phyloP scores from a whole-genome alignment of 2,797 vertebrate genomes.

The Gymnodraco acuticeps region DNA sequence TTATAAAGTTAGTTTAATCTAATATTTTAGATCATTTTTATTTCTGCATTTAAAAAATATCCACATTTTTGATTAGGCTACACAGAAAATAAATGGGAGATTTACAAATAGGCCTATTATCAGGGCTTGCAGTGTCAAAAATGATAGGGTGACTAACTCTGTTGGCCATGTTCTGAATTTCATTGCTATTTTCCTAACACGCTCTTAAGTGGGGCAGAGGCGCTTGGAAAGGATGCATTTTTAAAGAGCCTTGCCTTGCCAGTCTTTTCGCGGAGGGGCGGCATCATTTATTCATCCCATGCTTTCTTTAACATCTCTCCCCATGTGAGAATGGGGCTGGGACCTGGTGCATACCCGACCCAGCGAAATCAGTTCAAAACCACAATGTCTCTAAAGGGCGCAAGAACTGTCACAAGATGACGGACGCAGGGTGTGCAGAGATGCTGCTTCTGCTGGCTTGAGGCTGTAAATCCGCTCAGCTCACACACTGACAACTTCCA shows the following conservation, averaged over 20 bases:
- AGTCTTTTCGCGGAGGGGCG: constrained; percentile 60
- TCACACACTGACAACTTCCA: constrained; percentile 61
- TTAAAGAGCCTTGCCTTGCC: constrained; percentile 74
- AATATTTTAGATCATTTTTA: constrained; percentile 4
- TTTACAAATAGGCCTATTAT: constrained; percentile 4
- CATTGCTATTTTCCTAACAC: constrained; percentile 50
- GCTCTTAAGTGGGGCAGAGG: constrained; percentile 80
- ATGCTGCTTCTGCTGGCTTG: constrained; percentile 55
- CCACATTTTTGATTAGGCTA: neutral
- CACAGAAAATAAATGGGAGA: neutral
- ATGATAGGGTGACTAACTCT: neutral
- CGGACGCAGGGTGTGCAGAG: constrained; percentile 66
- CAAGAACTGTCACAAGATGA: constrained; percentile 76
- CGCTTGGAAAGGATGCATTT: constrained; percentile 79
- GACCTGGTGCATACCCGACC: constrained; percentile 15
- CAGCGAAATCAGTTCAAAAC: constrained; percentile 54
- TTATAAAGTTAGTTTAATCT: neutral
- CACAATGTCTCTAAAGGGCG: constrained; percentile 62
- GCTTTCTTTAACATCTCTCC: constrained; percentile 75
- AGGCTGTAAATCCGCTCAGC: constrained; percentile 52
- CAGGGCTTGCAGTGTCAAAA: constrained; percentile 6
- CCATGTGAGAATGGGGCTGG: constrained; percentile 54
- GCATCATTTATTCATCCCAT: constrained; percentile 83
- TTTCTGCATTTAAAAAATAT: neutral
- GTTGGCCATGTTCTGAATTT: constrained; percentile 21